Evolutionary conservation across 1,140 invertebrate genomes (phyloP), one percentile per base, ranked within the genome.

Genomic region (Arctopsyche grandis): DNA sequence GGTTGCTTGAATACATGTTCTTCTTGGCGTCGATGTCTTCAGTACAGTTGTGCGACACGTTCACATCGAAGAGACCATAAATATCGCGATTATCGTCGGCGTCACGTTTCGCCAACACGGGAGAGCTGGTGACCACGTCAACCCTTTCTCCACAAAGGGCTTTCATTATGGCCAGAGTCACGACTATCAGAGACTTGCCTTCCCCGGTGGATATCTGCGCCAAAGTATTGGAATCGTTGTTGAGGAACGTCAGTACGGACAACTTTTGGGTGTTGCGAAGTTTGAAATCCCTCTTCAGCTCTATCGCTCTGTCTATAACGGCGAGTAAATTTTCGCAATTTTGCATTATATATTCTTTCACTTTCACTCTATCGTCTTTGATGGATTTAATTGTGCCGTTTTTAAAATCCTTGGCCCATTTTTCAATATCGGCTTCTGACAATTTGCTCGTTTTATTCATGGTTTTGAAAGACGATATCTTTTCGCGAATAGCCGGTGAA

Each of bases 81-180:
- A 86, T 83, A 16, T 80, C 63, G 26, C 29, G 70, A 38, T 83
- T 78, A 7, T 75, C 75, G 71, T 83, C 78, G 0, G 82, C 79
- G 22, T 83, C 84, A 38, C 82, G 82, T 73, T 83, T 80, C 0
- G 85, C 85, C 3, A 85, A 66, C 0, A 84, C 79, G 0, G 80
- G 66, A 0, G 83, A 84, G n/a, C 84, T 85, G n/a, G 85, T 85
- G 46, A 85, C 81, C 0, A 85, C 79, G 56, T 85, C 83, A 0
- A 84, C 82, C 46, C 82, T 83, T 22, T 83, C 70, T 0, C 82
- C 82, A 26, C 70, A 76, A 0, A 84, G 71, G 12, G 82, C 83
- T 77, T 80, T 79, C 16, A 83, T 79, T 12, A 83, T 83, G 9
- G 84, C 79, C 0, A 81, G 63, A 1, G 83, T 75, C 12, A 83